A percentile compares a stretch with the other conserved stretches of the same genome.
phyloP scores from a whole-genome alignment of 2,113 vertebrate genomes.

The Pteropus alecto region DNA sequence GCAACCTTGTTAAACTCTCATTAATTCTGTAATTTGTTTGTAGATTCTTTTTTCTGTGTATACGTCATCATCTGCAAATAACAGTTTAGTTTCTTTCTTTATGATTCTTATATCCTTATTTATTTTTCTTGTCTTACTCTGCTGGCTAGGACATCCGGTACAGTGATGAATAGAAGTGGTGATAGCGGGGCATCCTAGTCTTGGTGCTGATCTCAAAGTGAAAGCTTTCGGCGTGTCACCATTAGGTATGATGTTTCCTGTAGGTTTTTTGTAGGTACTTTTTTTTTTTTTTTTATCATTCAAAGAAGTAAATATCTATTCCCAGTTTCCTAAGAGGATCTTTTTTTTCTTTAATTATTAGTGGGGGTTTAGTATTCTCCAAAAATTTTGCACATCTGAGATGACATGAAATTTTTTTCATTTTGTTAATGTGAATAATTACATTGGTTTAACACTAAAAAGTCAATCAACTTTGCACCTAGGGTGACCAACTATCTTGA shows the following conservation, averaged over 20 bases:
- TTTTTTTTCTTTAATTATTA: background rate
- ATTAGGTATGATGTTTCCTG: conserved; percentile 77
- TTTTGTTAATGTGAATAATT: conserved; percentile 12
- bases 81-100: conserved; percentile 67
- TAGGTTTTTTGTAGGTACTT: conserved; percentile 63
- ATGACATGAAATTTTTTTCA: conserved; percentile 25
- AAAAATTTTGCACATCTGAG: conserved; percentile 29
- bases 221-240: conserved; percentile 76
- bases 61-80: conserved; percentile 63
- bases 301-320: conserved; percentile 48
- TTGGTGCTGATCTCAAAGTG: conserved; percentile 76
- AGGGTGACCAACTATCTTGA: background rate
- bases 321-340: conserved; percentile 26
- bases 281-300: background rate
- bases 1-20: conserved; percentile 24
- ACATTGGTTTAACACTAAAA: conserved; percentile 35
- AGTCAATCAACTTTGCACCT: background rate
- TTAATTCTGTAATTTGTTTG: conserved; percentile 52
- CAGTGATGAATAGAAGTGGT: conserved; percentile 77
- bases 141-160: conserved; percentile 77
- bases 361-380: conserved; percentile 39
- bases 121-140: conserved; percentile 78
- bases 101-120: conserved; percentile 73
- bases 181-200: conserved; percentile 76
- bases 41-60: conserved; percentile 62